phyloP scores from a whole-genome alignment of 2,797 vertebrate genomes.

The Anguilla anguilla region DNA sequence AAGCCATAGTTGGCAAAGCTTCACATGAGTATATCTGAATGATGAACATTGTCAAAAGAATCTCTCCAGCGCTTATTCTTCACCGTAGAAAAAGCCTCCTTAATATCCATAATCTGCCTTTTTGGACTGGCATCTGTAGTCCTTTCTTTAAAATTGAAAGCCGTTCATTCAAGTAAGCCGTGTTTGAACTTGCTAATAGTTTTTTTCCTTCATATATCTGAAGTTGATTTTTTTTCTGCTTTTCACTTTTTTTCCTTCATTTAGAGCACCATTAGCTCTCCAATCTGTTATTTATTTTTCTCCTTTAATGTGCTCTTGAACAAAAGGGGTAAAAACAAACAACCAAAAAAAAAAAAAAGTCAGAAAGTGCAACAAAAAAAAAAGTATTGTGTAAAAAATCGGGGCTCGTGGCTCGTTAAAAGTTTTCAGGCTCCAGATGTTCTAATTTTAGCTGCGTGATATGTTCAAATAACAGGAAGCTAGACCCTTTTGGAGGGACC shows the following conservation, averaged over 20 bases:
- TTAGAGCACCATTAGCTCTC: slow-evolving; percentile 46
- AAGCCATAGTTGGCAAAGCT: slow-evolving; percentile 43
- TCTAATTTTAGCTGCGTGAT: slow-evolving; percentile 45
- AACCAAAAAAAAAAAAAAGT: slow-evolving; percentile 10
- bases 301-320: slow-evolving; percentile 50
- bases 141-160: slow-evolving; percentile 50
- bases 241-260: slow-evolving; percentile 33
- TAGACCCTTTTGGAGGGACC: slow-evolving; percentile 24
- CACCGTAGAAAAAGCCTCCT: slow-evolving; percentile 56
- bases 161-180: slow-evolving; percentile 61
- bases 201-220: slow-evolving; percentile 45
- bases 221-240: slow-evolving; percentile 26
- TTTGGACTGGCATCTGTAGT: slow-evolving; percentile 67
- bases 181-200: slow-evolving; percentile 70
- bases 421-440: slow-evolving; percentile 52
- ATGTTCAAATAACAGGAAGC: slow-evolving; percentile 38
- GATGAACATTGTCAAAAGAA: slow-evolving; percentile 67
- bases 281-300: slow-evolving; percentile 55
- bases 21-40: slow-evolving; percentile 62
- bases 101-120: slow-evolving; percentile 69
- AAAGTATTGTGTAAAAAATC: slow-evolving; percentile 23
- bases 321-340: slow-evolving; percentile 47
- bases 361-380: slow-evolving; percentile 34
- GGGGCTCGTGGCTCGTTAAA: slow-evolving; percentile 35
- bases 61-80: slow-evolving; percentile 59